Evolutionary conservation across 2,797 vertebrate species (phyloP), one percentile per base, ranked within the genome.

Genomic region (Gobio occitaniae): DNA sequence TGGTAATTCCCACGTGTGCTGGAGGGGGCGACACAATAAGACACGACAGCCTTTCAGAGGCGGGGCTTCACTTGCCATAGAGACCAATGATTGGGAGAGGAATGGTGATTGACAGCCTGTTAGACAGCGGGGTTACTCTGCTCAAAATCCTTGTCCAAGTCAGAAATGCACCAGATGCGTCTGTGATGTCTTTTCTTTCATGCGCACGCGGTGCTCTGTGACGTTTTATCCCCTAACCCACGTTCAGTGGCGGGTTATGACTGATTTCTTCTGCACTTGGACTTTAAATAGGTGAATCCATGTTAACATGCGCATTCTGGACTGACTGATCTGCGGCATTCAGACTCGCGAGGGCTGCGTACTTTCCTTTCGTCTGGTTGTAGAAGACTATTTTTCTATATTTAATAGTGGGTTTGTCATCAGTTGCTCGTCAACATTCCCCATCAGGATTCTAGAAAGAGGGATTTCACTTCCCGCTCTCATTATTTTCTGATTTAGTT

Each of bases 61-160:
- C 29, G 66, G 74, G 52, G 48, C 61, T 69, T 80, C 12, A 4
- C 48, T 78, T 78, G 76, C 32, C 61, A 6, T 25, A 66, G 75
- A 80, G 77, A 50, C 71, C 32, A 29, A 25, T 83, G 71, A 52
- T 32, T 11, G 50, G 10, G n/a, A 32, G 75, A 77, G 54, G 75
- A 81, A 6, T 80, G 59, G 32, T 88, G 80, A 88, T 88, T 91
- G 89, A 94, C 93, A 94, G 94, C 88, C 90, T 89, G 92, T 95
- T 94, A 91, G 93, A 95, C 96, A 94, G 96, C 94, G 92, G 96
- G 96, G 95, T 95, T 90, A 95, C 95, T 90, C 91, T 94, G 80
- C 85, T 74, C 41, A 65, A 87, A 79, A 90, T 86, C 63, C 77
- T 82, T 89, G 86, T 84, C 89, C 87, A 93, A 93, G 89, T 91